A percentile compares a stretch with the other conserved stretches of the same genome.
Conservation (phyloP, 2,888 invertebrate genomes). For the Apodemia mormo region DNA sequence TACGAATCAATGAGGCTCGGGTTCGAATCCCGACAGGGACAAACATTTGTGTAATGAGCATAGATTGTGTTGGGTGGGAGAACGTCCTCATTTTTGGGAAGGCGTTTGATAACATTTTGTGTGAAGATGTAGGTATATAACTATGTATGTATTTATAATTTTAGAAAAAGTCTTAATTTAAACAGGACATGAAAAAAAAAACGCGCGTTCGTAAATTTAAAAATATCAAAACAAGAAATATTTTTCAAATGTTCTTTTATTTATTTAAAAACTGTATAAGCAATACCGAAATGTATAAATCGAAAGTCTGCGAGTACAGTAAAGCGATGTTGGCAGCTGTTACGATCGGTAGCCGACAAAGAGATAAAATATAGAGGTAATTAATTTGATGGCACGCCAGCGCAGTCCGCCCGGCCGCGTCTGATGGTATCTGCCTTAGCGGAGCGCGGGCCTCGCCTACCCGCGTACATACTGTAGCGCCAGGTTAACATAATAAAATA, state of each 20-base stretch:
- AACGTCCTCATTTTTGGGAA: no score
- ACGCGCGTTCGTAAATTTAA: not conserved
- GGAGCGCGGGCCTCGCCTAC: conserved; percentile 3
- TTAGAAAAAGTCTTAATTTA: no score
- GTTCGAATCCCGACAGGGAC: no score
- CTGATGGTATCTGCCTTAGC: conserved; percentile 43
- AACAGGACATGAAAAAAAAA: not conserved
- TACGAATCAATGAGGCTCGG: no score
- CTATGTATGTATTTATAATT: no score
- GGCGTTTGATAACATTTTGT: no score
- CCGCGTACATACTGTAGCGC: conserved; percentile 9
- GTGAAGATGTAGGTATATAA: no score
- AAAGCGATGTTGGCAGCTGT: conserved; percentile 38
- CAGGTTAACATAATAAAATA: not conserved
- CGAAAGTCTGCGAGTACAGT: conserved; percentile 14
- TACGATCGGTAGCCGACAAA: conserved; percentile 53
- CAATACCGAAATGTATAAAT: conserved; percentile 21
- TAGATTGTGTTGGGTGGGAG: no score
- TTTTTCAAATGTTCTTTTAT: not conserved
- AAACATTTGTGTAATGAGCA: no score
- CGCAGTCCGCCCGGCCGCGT: conserved; percentile 39
- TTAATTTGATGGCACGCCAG: conserved; percentile 55
- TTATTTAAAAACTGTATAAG: conserved; percentile 5
- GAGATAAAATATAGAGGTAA: conserved; percentile 58
- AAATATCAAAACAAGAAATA: not conserved